Conservation (phyloP, 30 jellyfish, hydroid and myxozoan species). For the Rhopilema esculentum region DNA sequence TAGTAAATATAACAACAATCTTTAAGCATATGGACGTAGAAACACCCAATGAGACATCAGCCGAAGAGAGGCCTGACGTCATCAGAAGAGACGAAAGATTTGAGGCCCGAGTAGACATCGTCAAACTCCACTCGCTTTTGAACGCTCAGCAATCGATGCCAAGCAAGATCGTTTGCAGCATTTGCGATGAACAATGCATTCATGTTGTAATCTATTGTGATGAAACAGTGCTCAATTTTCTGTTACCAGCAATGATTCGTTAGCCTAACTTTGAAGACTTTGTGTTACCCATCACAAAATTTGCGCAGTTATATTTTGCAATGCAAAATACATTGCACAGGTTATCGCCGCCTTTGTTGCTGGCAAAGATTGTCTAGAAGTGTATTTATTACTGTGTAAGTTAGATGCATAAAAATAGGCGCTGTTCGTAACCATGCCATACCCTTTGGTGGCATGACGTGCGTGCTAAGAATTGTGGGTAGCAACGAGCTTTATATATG, state of each 20-base stretch:
- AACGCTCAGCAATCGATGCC: slow-evolving; percentile 86
- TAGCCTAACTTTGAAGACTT: background rate
- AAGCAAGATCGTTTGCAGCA: slow-evolving; percentile 59
- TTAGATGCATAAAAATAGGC: too few relatives aligned
- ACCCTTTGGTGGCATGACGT: too few relatives aligned
- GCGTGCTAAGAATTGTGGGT: too few relatives aligned
- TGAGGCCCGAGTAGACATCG: slow-evolving; percentile 88
- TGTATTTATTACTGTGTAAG: too few relatives aligned
- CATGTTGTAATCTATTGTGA: slow-evolving; percentile 72
- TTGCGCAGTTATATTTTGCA: background rate
- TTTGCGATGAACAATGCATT: slow-evolving; percentile 77
- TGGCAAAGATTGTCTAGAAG: too few relatives aligned
- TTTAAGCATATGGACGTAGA: slow-evolving; percentile 76
- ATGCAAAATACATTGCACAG: too few relatives aligned
- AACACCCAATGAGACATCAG: slow-evolving; percentile 3
- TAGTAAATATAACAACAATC: slow-evolving; percentile 86
- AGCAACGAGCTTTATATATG: too few relatives aligned
- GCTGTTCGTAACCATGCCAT: too few relatives aligned
- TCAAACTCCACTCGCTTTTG: slow-evolving; percentile 74
- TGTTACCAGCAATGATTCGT: slow-evolving; percentile 75
- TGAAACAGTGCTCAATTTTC: slow-evolving; percentile 69
- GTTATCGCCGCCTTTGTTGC: too few relatives aligned
- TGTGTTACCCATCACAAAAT: background rate
- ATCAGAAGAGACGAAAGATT: slow-evolving; percentile 50
- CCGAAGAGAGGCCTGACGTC: slow-evolving; percentile 53